Conservation (phyloP, 2,113 vertebrate species). For the Erythrocercus mccallii region DNA sequence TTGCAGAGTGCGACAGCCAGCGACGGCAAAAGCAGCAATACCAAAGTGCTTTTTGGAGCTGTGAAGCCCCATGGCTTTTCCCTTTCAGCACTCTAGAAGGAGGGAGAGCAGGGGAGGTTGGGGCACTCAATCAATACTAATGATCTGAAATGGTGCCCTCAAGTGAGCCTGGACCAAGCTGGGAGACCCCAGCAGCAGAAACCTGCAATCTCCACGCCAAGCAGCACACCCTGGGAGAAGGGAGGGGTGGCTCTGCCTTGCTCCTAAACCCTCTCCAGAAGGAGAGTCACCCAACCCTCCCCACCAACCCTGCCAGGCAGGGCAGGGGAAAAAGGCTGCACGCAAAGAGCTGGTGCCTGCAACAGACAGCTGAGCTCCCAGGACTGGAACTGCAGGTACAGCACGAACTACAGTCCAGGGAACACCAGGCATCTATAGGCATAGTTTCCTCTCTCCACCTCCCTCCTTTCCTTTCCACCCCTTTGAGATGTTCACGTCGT, state of each 20-base stretch:
- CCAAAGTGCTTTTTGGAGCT: constrained; percentile 46
- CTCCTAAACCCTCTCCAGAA: neutral
- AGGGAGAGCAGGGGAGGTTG: neutral
- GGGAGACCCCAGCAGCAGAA: neutral
- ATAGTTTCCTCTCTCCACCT: neutral
- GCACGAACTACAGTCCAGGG: neutral
- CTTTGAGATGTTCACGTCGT: fast-evolving
- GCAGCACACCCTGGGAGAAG: neutral
- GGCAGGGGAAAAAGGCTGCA: neutral
- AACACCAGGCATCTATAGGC: neutral
- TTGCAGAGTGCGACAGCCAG: neutral
- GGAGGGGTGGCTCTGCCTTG: neutral
- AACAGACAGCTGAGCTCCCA: neutral
- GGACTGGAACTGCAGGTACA: neutral
- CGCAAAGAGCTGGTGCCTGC: neutral
- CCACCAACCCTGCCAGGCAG: neutral
- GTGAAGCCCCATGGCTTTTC: constrained; percentile 23
- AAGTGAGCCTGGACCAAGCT: neutral
- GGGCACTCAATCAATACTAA: neutral
- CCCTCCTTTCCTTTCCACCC: neutral
- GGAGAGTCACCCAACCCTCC: neutral
- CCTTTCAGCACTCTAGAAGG: constrained; percentile 4
- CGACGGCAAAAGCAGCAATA: neutral
- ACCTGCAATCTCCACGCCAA: neutral
- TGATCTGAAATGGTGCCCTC: neutral